A percentile compares a stretch with the other conserved stretches of the same genome.
Conservation (phyloP, 2,797 vertebrate genomes). For the Sebastolobus alascanus region DNA sequence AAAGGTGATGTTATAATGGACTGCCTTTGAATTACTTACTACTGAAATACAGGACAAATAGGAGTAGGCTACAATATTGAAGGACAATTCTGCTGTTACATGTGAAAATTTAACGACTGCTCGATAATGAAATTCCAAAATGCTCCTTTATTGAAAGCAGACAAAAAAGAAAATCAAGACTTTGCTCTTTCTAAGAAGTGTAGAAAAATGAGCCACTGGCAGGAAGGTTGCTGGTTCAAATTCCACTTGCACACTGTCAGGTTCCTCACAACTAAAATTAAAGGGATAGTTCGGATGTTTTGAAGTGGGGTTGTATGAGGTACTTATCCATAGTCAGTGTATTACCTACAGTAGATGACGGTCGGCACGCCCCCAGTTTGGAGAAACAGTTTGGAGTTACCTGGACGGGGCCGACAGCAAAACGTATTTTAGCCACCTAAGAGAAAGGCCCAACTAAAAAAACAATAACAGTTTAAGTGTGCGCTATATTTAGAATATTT, state of each 20-base stretch:
- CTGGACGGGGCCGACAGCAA: too few relatives aligned
- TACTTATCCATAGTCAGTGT: too few relatives aligned
- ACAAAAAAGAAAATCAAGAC: not conserved
- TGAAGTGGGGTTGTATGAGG: too few relatives aligned
- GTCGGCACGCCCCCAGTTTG: too few relatives aligned
- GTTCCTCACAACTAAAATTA: not conserved
- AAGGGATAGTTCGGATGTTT: too few relatives aligned
- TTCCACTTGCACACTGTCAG: not conserved
- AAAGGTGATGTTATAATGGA: conserved; percentile 1
- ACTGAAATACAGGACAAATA: not conserved
- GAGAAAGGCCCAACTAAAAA: too few relatives aligned
- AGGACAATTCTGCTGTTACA: not conserved
- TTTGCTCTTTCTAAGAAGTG: not conserved
- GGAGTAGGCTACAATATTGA: not conserved
- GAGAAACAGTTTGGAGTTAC: too few relatives aligned
- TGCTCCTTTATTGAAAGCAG: not conserved
- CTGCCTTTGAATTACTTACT: not conserved
- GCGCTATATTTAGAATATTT: too few relatives aligned
- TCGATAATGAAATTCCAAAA: conserved; percentile 26
- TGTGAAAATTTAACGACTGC: conserved; percentile 1
- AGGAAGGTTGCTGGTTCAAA: not conserved
- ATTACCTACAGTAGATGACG: too few relatives aligned
- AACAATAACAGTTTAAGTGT: too few relatives aligned
- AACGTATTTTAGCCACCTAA: too few relatives aligned
- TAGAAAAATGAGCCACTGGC: not conserved